phyloP scores from a whole-genome alignment of 2,888 invertebrate species.

The Mesoligia furuncula region DNA sequence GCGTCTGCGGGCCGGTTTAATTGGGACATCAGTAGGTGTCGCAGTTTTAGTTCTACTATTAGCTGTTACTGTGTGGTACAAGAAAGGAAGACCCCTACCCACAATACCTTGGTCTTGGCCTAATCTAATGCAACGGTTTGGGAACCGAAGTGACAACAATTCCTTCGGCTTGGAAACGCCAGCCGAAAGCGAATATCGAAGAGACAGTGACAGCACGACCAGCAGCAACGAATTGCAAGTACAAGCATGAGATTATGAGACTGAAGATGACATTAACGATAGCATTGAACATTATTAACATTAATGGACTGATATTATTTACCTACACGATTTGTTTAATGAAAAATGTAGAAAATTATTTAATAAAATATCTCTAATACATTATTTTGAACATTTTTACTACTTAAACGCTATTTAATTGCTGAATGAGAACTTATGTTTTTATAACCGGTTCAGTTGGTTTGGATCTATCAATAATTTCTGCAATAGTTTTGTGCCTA shows the following conservation, averaged over 20 bases:
- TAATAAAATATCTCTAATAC: not conserved
- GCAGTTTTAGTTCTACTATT: slow-evolving; percentile 68
- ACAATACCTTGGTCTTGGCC: slow-evolving; percentile 30
- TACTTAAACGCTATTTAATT: not conserved
- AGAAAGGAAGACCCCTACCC: slow-evolving; percentile 61
- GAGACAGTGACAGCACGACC: slow-evolving; percentile 40
- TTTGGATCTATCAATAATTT: not conserved
- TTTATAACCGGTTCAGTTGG: not conserved
- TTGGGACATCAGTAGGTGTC: slow-evolving; percentile 76
- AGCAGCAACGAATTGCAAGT: slow-evolving; percentile 26
- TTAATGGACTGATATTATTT: slow-evolving; percentile 9
- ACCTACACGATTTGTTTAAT: not conserved
- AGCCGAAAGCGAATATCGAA: not conserved
- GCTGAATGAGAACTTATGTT: not conserved
- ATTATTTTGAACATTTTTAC: slow-evolving; percentile 3
- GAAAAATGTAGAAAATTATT: not conserved
- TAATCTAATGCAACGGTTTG: slow-evolving; percentile 1
- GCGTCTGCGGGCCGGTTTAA: slow-evolving; percentile 75
- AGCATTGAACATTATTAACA: not conserved
- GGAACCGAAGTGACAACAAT: slow-evolving; percentile 22
- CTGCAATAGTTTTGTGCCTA: not conserved
- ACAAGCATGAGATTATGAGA: slow-evolving; percentile 1
- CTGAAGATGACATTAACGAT: not conserved
- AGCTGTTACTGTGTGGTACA: slow-evolving; percentile 72
- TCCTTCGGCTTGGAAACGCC: slow-evolving; percentile 9